Evolutionary conservation across 2,888 invertebrate species (phyloP).

Genomic region (Macrosoma leucophasiata): DNA sequence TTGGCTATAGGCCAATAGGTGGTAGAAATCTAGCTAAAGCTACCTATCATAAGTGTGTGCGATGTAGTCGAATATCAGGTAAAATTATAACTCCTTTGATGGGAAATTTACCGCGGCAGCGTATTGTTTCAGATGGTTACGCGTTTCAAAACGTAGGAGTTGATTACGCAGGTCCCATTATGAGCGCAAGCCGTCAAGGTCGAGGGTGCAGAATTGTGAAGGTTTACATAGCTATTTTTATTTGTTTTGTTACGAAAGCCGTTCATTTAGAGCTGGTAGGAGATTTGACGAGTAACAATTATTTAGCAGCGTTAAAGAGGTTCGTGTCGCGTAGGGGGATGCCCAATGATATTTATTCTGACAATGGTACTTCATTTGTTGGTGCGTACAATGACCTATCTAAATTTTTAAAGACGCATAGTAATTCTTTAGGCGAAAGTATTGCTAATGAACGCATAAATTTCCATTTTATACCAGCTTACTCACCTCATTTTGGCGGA

Average conservation of each 20-base stretch:
- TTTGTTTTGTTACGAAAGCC: conserved; percentile 24
- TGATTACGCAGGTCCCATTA: conserved; percentile 25
- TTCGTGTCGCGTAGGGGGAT: conserved; percentile 23
- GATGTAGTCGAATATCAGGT: conserved; percentile 23
- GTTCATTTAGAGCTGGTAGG: conserved; percentile 25
- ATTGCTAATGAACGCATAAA: conserved; percentile 12
- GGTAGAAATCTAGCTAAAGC: conserved; percentile 21
- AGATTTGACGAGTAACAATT: conserved; percentile 25
- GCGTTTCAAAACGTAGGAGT: conserved; percentile 16
- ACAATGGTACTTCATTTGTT: conserved; percentile 27
- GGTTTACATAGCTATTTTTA: conserved; percentile 21
- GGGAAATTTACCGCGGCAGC: conserved; percentile 25
- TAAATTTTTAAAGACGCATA: conserved; percentile 16
- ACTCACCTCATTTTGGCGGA: conserved; percentile 10
- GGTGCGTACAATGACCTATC: conserved; percentile 24
- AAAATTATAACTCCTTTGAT: conserved; percentile 20
- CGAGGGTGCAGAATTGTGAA: conserved; percentile 21
- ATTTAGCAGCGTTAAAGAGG: conserved; percentile 17
- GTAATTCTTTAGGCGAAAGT: conserved; percentile 8
- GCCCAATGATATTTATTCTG: conserved; percentile 20
- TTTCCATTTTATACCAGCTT: conserved; percentile 6
- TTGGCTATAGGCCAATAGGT: conserved; percentile 16
- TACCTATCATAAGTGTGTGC: conserved; percentile 19
- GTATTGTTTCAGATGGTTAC: conserved; percentile 13
- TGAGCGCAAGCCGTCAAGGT: conserved; percentile 13